Conservation (phyloP, 2,113 vertebrate species). For the Dascyllus trimaculatus region DNA sequence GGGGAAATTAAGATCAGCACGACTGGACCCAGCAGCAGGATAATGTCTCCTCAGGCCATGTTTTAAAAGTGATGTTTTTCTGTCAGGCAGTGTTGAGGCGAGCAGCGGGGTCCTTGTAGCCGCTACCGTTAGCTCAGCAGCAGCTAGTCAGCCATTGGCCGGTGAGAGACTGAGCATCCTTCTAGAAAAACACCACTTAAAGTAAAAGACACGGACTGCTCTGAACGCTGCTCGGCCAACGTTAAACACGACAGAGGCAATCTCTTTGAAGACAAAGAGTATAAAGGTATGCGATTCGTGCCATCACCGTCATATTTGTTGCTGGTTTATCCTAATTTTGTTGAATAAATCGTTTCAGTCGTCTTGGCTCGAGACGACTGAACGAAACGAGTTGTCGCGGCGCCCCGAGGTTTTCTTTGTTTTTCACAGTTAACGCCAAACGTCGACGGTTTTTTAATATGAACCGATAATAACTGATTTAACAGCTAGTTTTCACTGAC, state of each 20-base stretch:
- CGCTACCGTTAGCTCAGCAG: conserved; percentile 57
- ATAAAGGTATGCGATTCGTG: conserved; percentile 69
- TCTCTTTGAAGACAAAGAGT: conserved; percentile 82
- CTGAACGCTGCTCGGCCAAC: conserved; percentile 26
- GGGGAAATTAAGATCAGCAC: no score
- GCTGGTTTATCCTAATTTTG: conserved; percentile 16
- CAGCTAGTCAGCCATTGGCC: conserved; percentile 75
- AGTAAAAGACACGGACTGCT: conserved; percentile 54
- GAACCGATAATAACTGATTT: neutral
- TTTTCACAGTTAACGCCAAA: conserved; percentile 16
- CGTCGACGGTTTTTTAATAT: neutral
- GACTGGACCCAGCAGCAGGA: no score
- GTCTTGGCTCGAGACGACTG: conserved; percentile 38
- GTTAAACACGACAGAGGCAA: conserved; percentile 37
- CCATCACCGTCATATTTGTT: neutral
- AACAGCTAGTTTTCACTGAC: conserved; percentile 4
- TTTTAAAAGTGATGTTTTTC: conserved; percentile 1
- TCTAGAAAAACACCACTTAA: conserved; percentile 64
- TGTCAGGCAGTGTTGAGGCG: conserved; percentile 63
- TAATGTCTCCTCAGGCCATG: no score
- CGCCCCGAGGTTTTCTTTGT: conserved; percentile 41
- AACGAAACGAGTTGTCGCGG: conserved; percentile 47
- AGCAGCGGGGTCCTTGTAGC: conserved; percentile 73
- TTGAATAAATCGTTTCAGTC: conserved; percentile 41
- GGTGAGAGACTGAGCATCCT: conserved; percentile 73